Percentiles rank a stretch among this genome's conserved stretches.
These are phyloP conservation scores for Entelurus aequoreus DNA, from an alignment of 2,113 vertebrate species.

Conservation along the genomic window DNA sequence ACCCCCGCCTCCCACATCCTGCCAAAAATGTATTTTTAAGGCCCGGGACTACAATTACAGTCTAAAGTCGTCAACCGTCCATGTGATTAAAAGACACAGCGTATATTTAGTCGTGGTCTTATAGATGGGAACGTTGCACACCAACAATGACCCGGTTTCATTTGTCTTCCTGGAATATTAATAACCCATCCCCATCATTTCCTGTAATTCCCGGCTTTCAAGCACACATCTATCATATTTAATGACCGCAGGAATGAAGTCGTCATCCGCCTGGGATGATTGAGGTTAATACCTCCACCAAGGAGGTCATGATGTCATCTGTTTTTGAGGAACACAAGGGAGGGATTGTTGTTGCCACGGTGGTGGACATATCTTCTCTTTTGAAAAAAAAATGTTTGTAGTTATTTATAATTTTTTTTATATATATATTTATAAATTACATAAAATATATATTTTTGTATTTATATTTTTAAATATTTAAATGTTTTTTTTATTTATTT, in stretches of 20 bases:
- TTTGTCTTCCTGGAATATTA: neutral
- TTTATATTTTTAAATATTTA: no score
- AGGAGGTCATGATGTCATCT: no score
- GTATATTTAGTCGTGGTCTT: constrained; percentile 27
- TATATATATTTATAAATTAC: no score
- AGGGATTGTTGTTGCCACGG: neutral
- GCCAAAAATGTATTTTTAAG: constrained; percentile 38
- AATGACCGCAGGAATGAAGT: neutral
- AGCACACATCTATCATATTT: no score
- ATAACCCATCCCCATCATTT: neutral
- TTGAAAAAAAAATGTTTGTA: no score
- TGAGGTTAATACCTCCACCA: no score
- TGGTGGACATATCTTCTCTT: neutral
- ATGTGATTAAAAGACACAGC: constrained; percentile 39
- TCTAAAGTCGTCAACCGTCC: constrained; percentile 31
- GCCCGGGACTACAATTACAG: constrained; percentile 35
- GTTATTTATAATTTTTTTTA: no score
- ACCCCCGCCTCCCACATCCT: constrained; percentile 15
- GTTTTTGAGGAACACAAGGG: neutral
- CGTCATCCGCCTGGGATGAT: no score
- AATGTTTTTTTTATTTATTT: no score
- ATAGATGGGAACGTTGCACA: constrained; percentile 16
- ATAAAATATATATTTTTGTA: no score
- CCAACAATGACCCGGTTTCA: constrained; percentile 3
- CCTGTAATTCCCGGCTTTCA: neutral